Percentiles rank a stretch among this genome's conserved stretches.
These are phyloP conservation scores for Corapipo altera DNA, from an alignment of 2,113 vertebrate species.

Conservation along the genomic window DNA sequence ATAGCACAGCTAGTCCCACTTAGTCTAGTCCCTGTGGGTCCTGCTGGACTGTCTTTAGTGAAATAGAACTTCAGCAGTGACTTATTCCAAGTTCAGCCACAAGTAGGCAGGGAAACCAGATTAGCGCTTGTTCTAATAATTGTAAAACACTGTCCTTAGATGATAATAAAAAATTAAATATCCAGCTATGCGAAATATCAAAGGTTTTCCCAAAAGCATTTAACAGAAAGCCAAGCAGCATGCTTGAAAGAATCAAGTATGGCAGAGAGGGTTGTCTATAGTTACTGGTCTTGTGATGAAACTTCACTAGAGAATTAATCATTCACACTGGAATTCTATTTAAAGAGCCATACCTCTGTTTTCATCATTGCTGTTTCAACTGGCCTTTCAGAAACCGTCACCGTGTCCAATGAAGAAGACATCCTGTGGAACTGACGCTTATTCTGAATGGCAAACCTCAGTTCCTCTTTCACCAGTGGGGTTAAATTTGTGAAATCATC, in stretches of 20 bases:
- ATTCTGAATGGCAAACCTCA: constrained; percentile 90
- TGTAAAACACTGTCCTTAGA: neutral
- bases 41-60: neutral
- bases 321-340: neutral
- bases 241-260: neutral
- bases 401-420: constrained; percentile 76
- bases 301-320: neutral
- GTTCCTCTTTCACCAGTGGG: constrained; percentile 91
- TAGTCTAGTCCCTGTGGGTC: fast-evolving
- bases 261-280: neutral
- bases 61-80: neutral
- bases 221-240: neutral
- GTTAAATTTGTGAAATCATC: constrained; percentile 93
- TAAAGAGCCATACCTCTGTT: constrained; percentile 77
- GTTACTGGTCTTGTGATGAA: neutral
- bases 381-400: constrained; percentile 78
- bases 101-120: neutral
- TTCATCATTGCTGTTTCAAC: constrained; percentile 65
- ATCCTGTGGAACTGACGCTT: constrained; percentile 85
- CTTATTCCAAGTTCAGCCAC: neutral
- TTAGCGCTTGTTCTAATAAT: neutral
- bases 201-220: neutral
- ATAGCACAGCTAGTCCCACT: neutral
- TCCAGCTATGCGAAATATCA: neutral
- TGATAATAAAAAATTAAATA: neutral